These are phyloP conservation scores for Xanthia togata DNA, from an alignment of 2,888 invertebrate genomes.

Conservation along the genomic window DNA sequence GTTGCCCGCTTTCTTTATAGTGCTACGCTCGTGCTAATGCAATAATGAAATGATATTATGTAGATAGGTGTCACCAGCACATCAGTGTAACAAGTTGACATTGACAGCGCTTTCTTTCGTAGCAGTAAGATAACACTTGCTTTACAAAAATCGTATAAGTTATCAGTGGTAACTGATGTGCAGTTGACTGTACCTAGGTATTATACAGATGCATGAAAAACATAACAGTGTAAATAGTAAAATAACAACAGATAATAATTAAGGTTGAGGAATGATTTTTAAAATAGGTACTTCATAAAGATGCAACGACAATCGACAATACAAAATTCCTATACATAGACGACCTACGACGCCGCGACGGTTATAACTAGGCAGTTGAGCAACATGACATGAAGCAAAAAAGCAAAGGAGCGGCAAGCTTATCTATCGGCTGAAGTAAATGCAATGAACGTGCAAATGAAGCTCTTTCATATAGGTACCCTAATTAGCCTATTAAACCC, in stretches of 20 bases:
- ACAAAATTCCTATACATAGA: background rate
- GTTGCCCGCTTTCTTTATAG: too few relatives aligned
- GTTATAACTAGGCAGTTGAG: conserved; percentile 6
- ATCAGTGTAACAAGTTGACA: background rate
- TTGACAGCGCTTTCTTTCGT: background rate
- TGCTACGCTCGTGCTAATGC: background rate
- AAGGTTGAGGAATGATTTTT: conserved; percentile 30
- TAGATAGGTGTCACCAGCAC: background rate
- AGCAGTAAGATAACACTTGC: background rate
- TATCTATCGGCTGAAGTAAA: background rate
- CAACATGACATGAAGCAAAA: conserved; percentile 14
- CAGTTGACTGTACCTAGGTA: background rate
- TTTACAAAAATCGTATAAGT: too few relatives aligned
- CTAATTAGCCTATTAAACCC: too few relatives aligned
- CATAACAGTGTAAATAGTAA: conserved; percentile 30
- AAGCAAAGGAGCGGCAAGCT: background rate
- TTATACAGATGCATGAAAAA: conserved; percentile 4
- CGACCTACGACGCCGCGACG: background rate
- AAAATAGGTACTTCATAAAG: conserved; percentile 10
- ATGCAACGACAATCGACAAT: conserved; percentile 6
- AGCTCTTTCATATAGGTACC: too few relatives aligned
- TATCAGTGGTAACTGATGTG: background rate
- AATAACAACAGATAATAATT: conserved; percentile 26
- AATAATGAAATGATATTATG: conserved; percentile 2
- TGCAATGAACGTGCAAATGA: background rate